phyloP scores from a whole-genome alignment of 2,888 invertebrate species.

The Pseudococcus viburni region DNA sequence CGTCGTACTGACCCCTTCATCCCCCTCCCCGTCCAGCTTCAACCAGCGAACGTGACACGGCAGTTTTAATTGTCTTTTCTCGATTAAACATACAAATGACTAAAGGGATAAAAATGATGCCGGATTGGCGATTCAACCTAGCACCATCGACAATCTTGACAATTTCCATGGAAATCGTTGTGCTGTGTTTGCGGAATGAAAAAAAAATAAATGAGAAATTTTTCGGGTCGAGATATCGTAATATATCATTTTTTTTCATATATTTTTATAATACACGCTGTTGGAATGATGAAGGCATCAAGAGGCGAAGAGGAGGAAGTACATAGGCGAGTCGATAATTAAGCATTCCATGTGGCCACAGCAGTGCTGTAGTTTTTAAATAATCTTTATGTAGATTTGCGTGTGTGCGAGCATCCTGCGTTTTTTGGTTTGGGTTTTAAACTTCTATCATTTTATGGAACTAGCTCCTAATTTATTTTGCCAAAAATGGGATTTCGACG shows the following conservation, averaged over 20 bases:
- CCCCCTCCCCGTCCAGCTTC: no score
- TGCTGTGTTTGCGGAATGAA: neutral
- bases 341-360: slow-evolving; percentile 36
- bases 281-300: neutral
- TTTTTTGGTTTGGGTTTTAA: neutral
- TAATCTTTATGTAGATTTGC: neutral
- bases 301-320: neutral
- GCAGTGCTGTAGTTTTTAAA: neutral
- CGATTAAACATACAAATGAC: neutral
- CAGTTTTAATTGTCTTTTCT: slow-evolving; percentile 14
- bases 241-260: neutral
- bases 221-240: neutral
- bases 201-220: neutral
- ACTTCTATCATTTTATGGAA: neutral
- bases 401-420: neutral
- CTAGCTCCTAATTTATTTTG: no score
- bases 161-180: neutral
- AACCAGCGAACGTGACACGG: neutral
- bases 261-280: neutral
- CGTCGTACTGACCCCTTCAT: neutral
- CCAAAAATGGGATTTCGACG: no score
- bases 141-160: neutral
- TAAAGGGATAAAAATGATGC: neutral
- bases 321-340: slow-evolving; percentile 37
- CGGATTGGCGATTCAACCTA: neutral